Evolutionary conservation across 2,888 invertebrate species (phyloP), one percentile per base, ranked within the genome.

Genomic region (Vanessa cardui): DNA sequence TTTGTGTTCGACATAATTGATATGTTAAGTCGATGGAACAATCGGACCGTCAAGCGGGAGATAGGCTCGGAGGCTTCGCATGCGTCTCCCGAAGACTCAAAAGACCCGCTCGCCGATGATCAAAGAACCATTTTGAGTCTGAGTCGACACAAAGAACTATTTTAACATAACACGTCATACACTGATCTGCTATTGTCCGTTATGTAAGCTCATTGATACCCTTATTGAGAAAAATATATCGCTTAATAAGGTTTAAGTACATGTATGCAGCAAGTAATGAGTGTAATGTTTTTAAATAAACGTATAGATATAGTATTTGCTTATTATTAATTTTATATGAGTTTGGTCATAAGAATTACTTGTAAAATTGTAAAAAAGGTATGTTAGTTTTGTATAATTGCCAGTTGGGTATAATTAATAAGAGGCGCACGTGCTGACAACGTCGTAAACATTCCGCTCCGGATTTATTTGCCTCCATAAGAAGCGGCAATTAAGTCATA

Each of bases 1-100:
- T 88, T 87, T 89, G 87, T 89, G 87, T 91, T 88, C 85, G 86
- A 90, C 89, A 89, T 91, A 90, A 92, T 92, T 90, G 92, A 91
- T 92, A 90, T 88, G 90, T 90, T 89, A 91, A 90, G 91, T 87
- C 88, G 81, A 80, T 82, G 83, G 86, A 92, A 92, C 91, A 91
- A 91, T 92, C 88, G 85, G 73, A 70, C 83, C 85, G 90, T 86
- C 90, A 81, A 80, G 83, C 77, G 77, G 80, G 69, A 76, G 84
- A 84, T 85, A 85, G 80, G 76, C 56, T 60, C 65, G 47, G 54
- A 54, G 54, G 60, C 70, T 72, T 67, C 71, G 63, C 65, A 49
- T 75, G 64, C 69, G 64, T 64, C 72, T 67, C 60, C 60, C 63
- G 46, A 65, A 72, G 64, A 70, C 18, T 76, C 75, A 75, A 76